Percentiles rank a stretch among this genome's conserved stretches.
phyloP scores from a whole-genome alignment of 2,113 vertebrate genomes.

The Morone saxatilis region DNA sequence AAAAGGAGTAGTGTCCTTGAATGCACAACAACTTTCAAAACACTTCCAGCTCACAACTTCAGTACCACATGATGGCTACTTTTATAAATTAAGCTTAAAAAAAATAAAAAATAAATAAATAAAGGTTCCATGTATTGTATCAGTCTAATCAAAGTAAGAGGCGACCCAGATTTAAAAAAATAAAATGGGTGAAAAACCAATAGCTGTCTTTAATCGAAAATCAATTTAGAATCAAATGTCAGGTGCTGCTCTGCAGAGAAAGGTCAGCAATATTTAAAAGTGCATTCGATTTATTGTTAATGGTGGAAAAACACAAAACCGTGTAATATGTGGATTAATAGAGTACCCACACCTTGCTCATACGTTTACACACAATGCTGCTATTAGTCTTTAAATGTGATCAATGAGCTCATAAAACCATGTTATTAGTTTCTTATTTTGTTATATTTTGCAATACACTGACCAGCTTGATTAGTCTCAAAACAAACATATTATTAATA shows the following conservation, averaged over 20 bases:
- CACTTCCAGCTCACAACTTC: too few species aligned
- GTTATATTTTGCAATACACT: neutral
- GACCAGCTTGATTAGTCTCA: neutral
- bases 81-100: too few species aligned
- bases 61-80: too few species aligned
- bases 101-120: neutral
- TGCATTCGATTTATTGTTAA: neutral
- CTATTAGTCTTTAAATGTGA: neutral
- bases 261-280: too few species aligned
- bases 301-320: neutral
- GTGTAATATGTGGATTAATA: neutral
- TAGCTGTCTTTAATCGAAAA: neutral
- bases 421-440: conserved; percentile 25
- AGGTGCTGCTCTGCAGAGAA: neutral
- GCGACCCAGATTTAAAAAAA: too few species aligned
- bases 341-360: neutral
- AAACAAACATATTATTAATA: neutral
- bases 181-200: too few species aligned
- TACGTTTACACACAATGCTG: fast-evolving
- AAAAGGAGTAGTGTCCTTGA: neutral
- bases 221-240: neutral
- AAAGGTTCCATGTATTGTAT: neutral
- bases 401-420: conserved; percentile 20
- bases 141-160: neutral
- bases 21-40: neutral